A percentile compares a stretch with the other conserved stretches of the same genome.
These are phyloP conservation scores for Thysanoteuthis rhombus DNA, from an alignment of 2,888 invertebrate species.

Conservation along the genomic window DNA sequence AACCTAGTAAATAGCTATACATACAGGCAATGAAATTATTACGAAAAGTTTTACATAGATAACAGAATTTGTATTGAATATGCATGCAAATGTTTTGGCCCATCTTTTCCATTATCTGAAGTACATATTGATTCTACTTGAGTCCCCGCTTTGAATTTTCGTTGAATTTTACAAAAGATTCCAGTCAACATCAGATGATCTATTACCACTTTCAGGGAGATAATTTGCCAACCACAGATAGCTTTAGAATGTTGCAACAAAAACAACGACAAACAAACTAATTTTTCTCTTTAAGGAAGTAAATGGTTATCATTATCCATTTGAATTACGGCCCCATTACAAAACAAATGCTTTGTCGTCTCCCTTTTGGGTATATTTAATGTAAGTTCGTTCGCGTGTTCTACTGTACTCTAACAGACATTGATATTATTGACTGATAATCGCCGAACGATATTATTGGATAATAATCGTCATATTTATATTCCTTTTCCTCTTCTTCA, in stretches of 20 bases:
- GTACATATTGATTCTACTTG: not conserved
- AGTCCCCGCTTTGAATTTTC: not conserved
- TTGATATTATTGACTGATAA: not conserved
- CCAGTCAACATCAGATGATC: not conserved
- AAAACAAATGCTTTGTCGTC: not conserved
- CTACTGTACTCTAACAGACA: not conserved
- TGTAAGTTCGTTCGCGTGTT: not conserved
- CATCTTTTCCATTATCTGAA: too few species aligned
- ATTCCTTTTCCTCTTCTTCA: not conserved
- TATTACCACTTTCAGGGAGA: not conserved
- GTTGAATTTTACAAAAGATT: not conserved
- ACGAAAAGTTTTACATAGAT: too few species aligned
- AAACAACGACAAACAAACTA: not conserved
- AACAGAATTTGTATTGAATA: too few species aligned
- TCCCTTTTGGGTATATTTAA: not conserved
- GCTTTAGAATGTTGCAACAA: not conserved
- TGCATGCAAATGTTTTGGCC: too few species aligned
- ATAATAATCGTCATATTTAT: not conserved
- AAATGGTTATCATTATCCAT: not conserved
- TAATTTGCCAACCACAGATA: not conserved
- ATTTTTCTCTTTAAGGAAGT: not conserved
- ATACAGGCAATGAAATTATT: too few species aligned
- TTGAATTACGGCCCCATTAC: not conserved
- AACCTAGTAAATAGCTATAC: too few species aligned
- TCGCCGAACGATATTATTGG: not conserved